Evolutionary conservation across 2,113 vertebrate genomes (phyloP), one percentile per base, ranked within the genome.

Genomic region (Pseudorhombus dupliciocellatus): DNA sequence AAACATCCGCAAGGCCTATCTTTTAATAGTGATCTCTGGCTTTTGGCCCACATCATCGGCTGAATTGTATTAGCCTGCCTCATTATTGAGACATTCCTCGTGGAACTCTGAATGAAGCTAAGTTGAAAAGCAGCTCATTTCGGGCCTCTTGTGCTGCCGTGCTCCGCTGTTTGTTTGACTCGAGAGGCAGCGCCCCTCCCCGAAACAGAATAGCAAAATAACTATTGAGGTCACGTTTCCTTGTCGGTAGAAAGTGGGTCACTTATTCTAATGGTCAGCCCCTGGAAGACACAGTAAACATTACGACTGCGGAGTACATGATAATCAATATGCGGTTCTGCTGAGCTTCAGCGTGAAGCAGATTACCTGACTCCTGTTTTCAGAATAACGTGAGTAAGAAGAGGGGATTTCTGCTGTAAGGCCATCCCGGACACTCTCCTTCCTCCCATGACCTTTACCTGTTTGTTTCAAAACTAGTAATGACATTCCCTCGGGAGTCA

Each of bases 151-250:
- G 22, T 53, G 12, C n/a, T 18, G 18, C 64, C 16, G 6, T 22
- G 5, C 31, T 65, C 52, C 2, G 79, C 21, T 70, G 73, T 84
- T 86, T 84, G 59, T 81, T 84, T 72, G 53, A 66, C 75, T 78
- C 58, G 11, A 70, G 71, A 76, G 67, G 74, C 78, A 40, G 70
- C 28, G 26, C 66, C 77, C 58, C 73, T 77, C 60, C 72, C 57
- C 28, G 25, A 67, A 24, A 84, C 4, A 89, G 75, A 83, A 81
- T 24, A 67, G 80, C 65, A 79, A 83, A 87, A 84, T 68, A 88
- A 80, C 85, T 88, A 90, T 87, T 83, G 88, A 92, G 86, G 87
- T 87, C 88, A 90, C 63, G 40, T 82, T 85, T 85, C 78, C 83
- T 85, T 77, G 72, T 88, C 76, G 75, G 66, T 9, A 51, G 69